Evolutionary conservation across 2,113 vertebrate genomes (phyloP), one percentile per base, ranked within the genome.

Genomic region (Rhinichthys klamathensis): DNA sequence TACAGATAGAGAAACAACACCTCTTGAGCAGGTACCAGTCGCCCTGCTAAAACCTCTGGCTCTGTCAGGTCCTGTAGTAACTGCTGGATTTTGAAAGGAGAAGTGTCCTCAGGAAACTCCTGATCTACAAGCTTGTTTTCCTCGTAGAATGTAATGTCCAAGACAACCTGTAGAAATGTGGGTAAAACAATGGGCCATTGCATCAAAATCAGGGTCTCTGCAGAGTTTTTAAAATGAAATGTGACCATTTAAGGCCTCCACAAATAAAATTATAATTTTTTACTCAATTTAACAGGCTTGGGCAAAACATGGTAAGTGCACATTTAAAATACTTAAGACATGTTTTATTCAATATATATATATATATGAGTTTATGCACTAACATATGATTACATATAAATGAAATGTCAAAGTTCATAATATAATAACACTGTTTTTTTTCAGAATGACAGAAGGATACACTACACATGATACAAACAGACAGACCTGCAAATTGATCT

Each of bases 91-190:
- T 97, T 98, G 86, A 95, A 95, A 35, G 96, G 92, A 56, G 97
- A 96, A 86, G 93, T 95, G 69, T 96, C 96, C 88, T 97, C 97
- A 8, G 96, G 96, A 88, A 99, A 99, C 92, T 97, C 97, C 93
- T 97, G 96, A 93, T 98, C 97, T 85, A 98, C 97, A 87, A 99
- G 93, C 83, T 96, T 96, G 85, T 97, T 99, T 91, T 99, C 98
- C 89, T 99, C 98, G 95, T 96, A 98, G 92, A 97, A 99, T 0
- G 98, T 99, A 88, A 99, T 96, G 88, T 99, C 98, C 87, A 99
- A 91, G 58, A 98, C 92, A 61, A 96, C 97, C 98, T 99, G 83
- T 15, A 41, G 60, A 90, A 10, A 83, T 35, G 30, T 13, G 35
- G 6, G 13, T n/a, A 70, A 82, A 82, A 56, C 27, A 77, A 35